Base-by-base conservation (phyloP, 2,888 invertebrate species). In the Hirudinaria manillensis region DNA sequence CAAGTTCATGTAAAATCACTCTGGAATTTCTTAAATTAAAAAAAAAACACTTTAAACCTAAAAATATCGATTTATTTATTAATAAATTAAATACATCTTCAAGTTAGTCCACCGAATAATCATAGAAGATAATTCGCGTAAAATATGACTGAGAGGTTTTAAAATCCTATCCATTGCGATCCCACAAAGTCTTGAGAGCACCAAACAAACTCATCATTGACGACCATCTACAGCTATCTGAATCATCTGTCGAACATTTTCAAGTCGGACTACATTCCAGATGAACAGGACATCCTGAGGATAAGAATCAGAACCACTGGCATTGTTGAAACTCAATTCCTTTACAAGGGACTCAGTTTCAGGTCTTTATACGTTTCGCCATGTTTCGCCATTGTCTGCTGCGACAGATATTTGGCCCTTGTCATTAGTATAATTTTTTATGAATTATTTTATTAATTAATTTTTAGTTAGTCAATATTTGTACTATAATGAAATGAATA, bases 171-270 rank as follows among this genome's bases (percentile, higher is more conserved):
- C 13, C 13, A 45, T 7, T 45, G 45, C 16, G 45, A 45, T 45
- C 1, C 45, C 45, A 45, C 45, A 45, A 45, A 16, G n/a, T n/a
- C n/a, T n/a, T n/a, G n/a, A n/a, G n/a, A n/a, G n/a, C n/a, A n/a
- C n/a, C n/a, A n/a, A n/a, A n/a, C n/a, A n/a, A n/a, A n/a, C n/a
- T n/a, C 13, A 45, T 45, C 10, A 45, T 45, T 45, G 45, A 45
- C 45, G 16, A 45, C 45, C 45, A 32, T 21, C 68, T 2, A 21
- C 80, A 82, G 86, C 36, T 68, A 34, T 21, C 36, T 68, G 29
- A 68, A 68, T 16, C n/a, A 36, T 13, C 36, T 68, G 36, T 24
- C n/a, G 29, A 68, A 36, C 10, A 68, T 68, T 36, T 29, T 68
- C 36, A 24, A 34, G 36, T n/a, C 34, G 10, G 68, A 68, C 32